phyloP scores from a whole-genome alignment of 1,140 invertebrate species.

The Brachystomella parvula region DNA sequence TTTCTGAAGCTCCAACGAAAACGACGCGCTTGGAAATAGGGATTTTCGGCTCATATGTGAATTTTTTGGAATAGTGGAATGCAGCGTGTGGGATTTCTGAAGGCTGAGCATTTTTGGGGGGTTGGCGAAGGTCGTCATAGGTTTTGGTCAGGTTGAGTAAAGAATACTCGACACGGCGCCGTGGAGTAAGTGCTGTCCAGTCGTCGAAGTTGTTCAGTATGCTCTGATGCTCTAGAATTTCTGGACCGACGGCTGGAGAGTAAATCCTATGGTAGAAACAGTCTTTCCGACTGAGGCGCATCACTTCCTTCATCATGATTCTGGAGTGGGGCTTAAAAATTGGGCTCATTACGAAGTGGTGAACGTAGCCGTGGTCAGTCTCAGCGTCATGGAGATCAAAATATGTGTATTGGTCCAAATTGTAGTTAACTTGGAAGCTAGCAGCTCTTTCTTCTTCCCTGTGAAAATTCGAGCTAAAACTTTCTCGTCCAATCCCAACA shows the following conservation, averaged over 20 bases:
- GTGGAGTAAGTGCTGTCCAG: slow-evolving; percentile 24
- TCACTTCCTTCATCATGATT: slow-evolving; percentile 53
- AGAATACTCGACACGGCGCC: slow-evolving; percentile 28
- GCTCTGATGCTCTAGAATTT: slow-evolving; percentile 21
- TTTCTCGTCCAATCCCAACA: not conserved
- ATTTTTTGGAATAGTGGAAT: slow-evolving; percentile 28
- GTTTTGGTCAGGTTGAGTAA: slow-evolving; percentile 19
- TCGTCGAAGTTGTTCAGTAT: slow-evolving; percentile 32
- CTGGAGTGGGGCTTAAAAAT: slow-evolving; percentile 51
- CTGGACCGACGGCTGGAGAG: slow-evolving; percentile 12
- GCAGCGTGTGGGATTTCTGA: not conserved
- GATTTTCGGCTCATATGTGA: slow-evolving; percentile 40
- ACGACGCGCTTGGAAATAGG: slow-evolving; percentile 58
- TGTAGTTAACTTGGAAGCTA: slow-evolving; percentile 47
- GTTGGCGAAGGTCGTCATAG: slow-evolving; percentile 24
- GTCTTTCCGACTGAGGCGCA: slow-evolving; percentile 45
- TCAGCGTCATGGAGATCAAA: slow-evolving; percentile 42
- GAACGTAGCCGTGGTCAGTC: slow-evolving; percentile 47
- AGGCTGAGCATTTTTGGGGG: not conserved
- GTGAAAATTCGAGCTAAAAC: not conserved
- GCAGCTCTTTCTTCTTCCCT: slow-evolving; percentile 47
- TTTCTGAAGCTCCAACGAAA: slow-evolving; percentile 62
- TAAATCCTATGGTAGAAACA: slow-evolving; percentile 49
- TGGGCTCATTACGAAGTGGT: slow-evolving; percentile 51
- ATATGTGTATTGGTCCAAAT: slow-evolving; percentile 50